Percentiles rank a stretch among this genome's conserved stretches.
phyloP scores from a whole-genome alignment of 1,140 invertebrate genomes.

The Hermatobates lingyangjiaoensis region DNA sequence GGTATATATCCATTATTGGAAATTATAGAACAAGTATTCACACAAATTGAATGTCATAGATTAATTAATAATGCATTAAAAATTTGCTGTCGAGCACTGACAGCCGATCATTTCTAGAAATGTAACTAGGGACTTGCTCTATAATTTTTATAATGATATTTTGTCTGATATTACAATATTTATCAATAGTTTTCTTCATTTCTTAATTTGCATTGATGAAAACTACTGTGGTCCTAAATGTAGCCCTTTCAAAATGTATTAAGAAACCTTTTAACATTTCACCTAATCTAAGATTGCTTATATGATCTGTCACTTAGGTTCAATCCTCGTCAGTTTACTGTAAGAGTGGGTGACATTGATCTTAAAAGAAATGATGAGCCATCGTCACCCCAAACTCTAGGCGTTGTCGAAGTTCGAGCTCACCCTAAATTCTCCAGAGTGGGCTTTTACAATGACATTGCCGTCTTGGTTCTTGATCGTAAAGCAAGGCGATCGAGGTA shows the following conservation, averaged over 20 bases:
- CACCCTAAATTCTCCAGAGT: conserved; percentile 64
- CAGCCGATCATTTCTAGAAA: too few species aligned
- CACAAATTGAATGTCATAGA: too few species aligned
- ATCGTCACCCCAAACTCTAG: conserved; percentile 52
- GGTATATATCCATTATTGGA: too few species aligned
- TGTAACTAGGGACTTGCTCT: too few species aligned
- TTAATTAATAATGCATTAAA: too few species aligned
- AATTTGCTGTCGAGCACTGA: too few species aligned
- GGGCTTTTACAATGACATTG: conserved; percentile 84
- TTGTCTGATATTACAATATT: too few species aligned
- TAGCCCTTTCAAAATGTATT: too few species aligned
- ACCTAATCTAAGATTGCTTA: neutral
- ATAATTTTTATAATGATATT: too few species aligned
- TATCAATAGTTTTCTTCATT: neutral
- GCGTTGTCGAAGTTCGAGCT: conserved; percentile 52
- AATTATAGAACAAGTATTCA: too few species aligned
- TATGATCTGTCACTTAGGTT: conserved; percentile 38
- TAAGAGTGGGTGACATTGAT: conserved; percentile 74
- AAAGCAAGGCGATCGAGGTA: conserved; percentile 61
- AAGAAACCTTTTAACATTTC: neutral
- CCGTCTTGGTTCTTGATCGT: conserved; percentile 51
- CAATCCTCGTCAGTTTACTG: conserved; percentile 65
- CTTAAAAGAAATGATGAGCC: conserved; percentile 61
- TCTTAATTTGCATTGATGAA: neutral
- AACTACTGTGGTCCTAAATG: neutral